Conservation (phyloP, 2,113 vertebrate species). For the mouse (Mus musculus) region GRCm39 chr16:28817001-28817500, state of each 20-base stretch:
- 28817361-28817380: background rate
- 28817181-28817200: background rate
- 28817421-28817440: background rate
- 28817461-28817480: background rate
- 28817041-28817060: background rate
- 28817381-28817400: background rate
- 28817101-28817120: slow-evolving; percentile 6
- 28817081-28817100: slow-evolving; percentile 24
- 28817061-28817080: background rate
- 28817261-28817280: background rate
- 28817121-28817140: background rate
- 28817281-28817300: background rate
- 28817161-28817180: background rate
- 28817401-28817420: background rate
- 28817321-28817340: slow-evolving; percentile 34
- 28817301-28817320: background rate
- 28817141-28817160: background rate
- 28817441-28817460: background rate
- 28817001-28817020: background rate
- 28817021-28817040: background rate
- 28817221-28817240: background rate
- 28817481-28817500: background rate
- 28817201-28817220: background rate
- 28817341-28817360: slow-evolving; percentile 27
- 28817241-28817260: background rate